Conservation (phyloP, 2,797 vertebrate genomes). For the Hirundo rustica region DNA sequence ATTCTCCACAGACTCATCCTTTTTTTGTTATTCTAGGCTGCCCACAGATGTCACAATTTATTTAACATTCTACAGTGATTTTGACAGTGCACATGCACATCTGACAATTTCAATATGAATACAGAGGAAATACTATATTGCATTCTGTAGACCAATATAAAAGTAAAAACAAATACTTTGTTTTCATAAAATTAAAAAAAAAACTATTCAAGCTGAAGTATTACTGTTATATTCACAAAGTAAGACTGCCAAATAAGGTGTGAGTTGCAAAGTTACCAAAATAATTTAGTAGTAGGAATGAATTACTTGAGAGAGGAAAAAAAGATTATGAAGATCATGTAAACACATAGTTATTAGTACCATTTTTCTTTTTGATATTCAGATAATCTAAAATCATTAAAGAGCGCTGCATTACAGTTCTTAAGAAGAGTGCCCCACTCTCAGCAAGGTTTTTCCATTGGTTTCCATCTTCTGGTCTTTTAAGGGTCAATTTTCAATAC, state of each 20-base stretch:
- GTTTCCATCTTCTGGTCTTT: conserved; percentile 22
- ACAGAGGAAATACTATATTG: neutral
- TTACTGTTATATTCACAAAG: neutral
- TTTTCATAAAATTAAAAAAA: neutral
- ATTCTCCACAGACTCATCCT: neutral
- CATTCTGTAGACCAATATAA: neutral
- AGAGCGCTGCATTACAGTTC: neutral
- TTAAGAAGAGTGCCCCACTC: neutral
- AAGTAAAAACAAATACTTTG: neutral
- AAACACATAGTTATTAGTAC: neutral
- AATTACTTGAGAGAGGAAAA: neutral
- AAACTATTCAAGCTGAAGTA: neutral
- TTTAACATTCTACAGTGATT: conserved; percentile 27
- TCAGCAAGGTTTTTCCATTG: neutral
- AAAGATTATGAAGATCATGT: neutral
- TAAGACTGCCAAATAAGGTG: neutral
- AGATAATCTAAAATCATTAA: neutral
- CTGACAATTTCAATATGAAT: conserved; percentile 21
- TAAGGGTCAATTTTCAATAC: neutral
- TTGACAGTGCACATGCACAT: neutral
- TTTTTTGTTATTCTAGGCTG: conserved; percentile 8
- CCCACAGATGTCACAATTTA: conserved; percentile 7
- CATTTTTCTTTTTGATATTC: neutral
- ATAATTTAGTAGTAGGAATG: neutral
- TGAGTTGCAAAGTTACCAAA: neutral